These are phyloP conservation scores for Xestia c-nigrum DNA, from an alignment of 2,888 invertebrate genomes.

Conservation along the genomic window DNA sequence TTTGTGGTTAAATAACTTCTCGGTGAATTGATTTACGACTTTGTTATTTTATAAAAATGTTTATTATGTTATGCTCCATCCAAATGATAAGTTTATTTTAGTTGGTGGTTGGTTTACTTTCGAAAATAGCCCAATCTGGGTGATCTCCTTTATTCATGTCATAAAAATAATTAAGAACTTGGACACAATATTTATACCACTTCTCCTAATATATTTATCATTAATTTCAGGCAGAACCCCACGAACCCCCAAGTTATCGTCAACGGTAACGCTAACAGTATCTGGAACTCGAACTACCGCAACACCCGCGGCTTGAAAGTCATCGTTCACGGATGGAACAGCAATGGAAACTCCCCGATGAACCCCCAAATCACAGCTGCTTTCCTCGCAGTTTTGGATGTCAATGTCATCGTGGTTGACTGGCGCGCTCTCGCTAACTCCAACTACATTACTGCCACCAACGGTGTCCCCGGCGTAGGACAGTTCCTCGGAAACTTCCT, in stretches of 20 bases:
- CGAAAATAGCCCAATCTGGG: too few relatives aligned
- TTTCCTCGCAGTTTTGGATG: constrained; percentile 76
- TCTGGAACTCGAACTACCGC: constrained; percentile 76
- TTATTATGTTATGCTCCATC: too few relatives aligned
- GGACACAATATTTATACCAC: background rate
- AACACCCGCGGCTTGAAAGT: constrained; percentile 73
- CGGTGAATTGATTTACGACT: too few relatives aligned
- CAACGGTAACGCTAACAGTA: constrained; percentile 75
- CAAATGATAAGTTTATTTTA: too few relatives aligned
- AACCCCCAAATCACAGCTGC: constrained; percentile 75
- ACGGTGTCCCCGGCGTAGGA: constrained; percentile 80
- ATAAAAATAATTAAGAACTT: background rate
- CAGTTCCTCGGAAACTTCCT: constrained; percentile 82
- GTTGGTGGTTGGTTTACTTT: too few relatives aligned
- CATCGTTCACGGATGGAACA: constrained; percentile 83
- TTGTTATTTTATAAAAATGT: too few relatives aligned
- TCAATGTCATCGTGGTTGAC: constrained; percentile 85
- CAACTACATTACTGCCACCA: constrained; percentile 75
- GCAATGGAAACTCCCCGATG: constrained; percentile 74
- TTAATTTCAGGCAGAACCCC: constrained; percentile 72
- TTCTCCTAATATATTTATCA: background rate
- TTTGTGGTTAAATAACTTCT: too few relatives aligned
- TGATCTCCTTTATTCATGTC: background rate
- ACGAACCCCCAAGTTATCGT: constrained; percentile 75
- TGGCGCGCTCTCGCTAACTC: constrained; percentile 77